These are phyloP conservation scores for Cataglyphis albicans DNA, from an alignment of 2,888 invertebrate species.

Conservation along the genomic window DNA sequence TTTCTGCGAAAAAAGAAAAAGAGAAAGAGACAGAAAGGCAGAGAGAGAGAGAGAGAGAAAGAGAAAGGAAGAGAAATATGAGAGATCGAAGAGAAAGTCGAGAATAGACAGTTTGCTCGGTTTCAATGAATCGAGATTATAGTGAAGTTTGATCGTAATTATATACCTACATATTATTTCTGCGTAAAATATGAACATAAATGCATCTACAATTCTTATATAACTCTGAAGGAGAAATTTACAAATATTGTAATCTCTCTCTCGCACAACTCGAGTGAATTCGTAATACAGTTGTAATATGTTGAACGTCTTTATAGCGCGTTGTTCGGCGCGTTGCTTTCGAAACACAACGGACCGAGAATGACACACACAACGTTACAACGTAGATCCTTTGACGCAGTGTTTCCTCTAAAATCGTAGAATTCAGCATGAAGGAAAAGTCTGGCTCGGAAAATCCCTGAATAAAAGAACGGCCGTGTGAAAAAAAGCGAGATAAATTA, in stretches of 20 bases:
- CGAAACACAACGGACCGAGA: slow-evolving; percentile 10
- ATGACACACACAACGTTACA: slow-evolving; percentile 33
- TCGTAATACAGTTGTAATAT: slow-evolving; percentile 59
- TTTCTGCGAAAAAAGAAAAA: not conserved
- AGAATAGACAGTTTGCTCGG: not conserved
- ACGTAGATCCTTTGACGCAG: slow-evolving; percentile 52
- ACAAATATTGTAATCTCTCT: not conserved
- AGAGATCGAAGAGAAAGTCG: not conserved
- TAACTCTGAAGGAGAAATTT: not conserved
- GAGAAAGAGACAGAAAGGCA: not conserved
- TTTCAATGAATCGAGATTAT: not conserved
- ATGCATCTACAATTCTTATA: not conserved
- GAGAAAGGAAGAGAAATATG: not conserved
- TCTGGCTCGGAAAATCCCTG: slow-evolving; percentile 42
- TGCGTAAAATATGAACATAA: not conserved
- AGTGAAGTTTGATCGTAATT: not conserved
- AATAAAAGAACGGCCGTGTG: slow-evolving; percentile 44
- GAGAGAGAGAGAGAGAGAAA: not conserved
- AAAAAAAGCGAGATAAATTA: slow-evolving; percentile 44
- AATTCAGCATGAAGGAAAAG: not conserved
- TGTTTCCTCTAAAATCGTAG: slow-evolving; percentile 44
- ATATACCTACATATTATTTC: not conserved
- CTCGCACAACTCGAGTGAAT: not conserved
- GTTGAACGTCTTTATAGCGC: slow-evolving; percentile 39
- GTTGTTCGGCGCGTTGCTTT: not conserved